Evolutionary conservation across 2,113 vertebrate genomes (phyloP), one percentile per base, ranked within the genome.

Genomic region (Archocentrus centrarchus): DNA sequence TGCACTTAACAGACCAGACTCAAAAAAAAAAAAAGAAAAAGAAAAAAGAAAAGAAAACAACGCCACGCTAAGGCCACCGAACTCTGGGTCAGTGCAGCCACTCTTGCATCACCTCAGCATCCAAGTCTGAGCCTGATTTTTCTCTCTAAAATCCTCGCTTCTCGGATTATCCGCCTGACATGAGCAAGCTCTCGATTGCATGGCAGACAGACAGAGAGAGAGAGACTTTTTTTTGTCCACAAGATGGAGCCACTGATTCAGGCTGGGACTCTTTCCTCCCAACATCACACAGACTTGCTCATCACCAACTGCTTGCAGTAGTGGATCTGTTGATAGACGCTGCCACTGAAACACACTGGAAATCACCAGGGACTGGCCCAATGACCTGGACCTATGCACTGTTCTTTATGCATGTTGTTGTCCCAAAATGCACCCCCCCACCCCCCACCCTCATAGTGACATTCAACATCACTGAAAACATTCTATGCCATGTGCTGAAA

Each of bases 301-400:
- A 81, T 88, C 82, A 59, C 57, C 85, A 77, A 82, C 89, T 85
- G 90, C 90, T 89, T 82, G 90, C 91, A 87, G 88, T 88, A 85
- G 88, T 89, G 88, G 85, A 88, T 86, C 86, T 85, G 80, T 90
- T 92, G 76, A 87, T 88, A 86, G 86, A 89, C 83, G 77, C 91
- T 94, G 92, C 90, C 89, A 92, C 87, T 86, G 82, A 94, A 92
- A 92, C 93, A 95, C 94, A 95, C 94, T 94, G 93, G 92, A 94
- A 85, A 83, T 76, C 86, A 84, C 91, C 92, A 84, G 90, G 93
- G 89, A 88, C 75, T 63, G 85, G 78, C 82, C 88, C 87, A 55
- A 55, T 68, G 64, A 88, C 90, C 92, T 91, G 94, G 93, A 94
- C 90, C 90, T 93, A 95, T 93, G 94, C 94, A 95, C 94, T 94